A percentile compares a stretch with the other conserved stretches of the same genome.
phyloP scores from a whole-genome alignment of 2,888 invertebrate species.

The Carpatolechia fugitivella region DNA sequence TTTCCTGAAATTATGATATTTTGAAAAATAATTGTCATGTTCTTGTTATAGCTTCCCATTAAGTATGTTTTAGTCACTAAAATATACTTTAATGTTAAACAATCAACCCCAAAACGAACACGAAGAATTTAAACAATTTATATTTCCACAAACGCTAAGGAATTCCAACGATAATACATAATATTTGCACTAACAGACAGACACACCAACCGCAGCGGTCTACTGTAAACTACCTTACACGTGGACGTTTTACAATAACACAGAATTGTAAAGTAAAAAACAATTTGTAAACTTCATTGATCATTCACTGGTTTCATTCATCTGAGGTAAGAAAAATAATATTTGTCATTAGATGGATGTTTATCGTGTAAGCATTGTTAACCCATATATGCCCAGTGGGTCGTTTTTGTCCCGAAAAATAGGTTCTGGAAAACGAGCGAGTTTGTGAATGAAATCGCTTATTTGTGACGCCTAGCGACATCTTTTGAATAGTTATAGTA shows the following conservation, averaged over 20 bases:
- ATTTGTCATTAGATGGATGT: no score
- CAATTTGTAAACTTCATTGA: background rate
- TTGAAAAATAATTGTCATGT: no score
- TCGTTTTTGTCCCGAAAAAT: constrained; percentile 6
- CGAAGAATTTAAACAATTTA: background rate
- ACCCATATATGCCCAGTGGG: constrained; percentile 20
- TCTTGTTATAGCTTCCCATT: background rate
- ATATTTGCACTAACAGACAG: background rate
- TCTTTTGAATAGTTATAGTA: background rate
- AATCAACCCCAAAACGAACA: background rate
- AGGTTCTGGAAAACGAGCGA: background rate
- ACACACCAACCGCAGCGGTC: background rate
- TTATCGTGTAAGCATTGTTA: no score
- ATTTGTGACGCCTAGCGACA: background rate
- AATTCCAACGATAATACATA: constrained; percentile 1
- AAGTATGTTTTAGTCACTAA: no score
- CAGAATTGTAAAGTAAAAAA: background rate
- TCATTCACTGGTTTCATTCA: constrained; percentile 3
- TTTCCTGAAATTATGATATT: no score
- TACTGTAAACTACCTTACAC: background rate
- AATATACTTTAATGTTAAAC: background rate
- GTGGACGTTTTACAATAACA: background rate
- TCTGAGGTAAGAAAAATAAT: background rate
- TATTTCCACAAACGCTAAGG: background rate
- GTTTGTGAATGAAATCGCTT: background rate